These are phyloP conservation scores for Brachyptera risi DNA, from an alignment of 2,888 invertebrate genomes.

Conservation along the genomic window DNA sequence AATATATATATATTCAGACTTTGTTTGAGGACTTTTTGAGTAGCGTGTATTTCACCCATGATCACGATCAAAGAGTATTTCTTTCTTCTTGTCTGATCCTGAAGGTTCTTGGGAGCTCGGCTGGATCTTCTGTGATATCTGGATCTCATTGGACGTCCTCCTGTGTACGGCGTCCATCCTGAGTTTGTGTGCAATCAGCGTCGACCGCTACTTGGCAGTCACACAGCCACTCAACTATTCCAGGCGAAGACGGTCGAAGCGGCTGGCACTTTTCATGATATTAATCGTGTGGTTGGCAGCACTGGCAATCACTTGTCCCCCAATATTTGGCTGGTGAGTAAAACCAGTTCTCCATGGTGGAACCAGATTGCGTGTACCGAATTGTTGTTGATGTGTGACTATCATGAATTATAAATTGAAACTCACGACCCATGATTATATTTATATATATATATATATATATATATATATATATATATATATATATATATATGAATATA, in stretches of 20 bases:
- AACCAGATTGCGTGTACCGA: neutral
- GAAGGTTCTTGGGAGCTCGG: slow-evolving; percentile 89
- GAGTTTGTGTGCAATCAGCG: slow-evolving; percentile 87
- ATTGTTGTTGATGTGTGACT: neutral
- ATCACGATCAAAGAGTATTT: too few relatives aligned
- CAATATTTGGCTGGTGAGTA: slow-evolving; percentile 84
- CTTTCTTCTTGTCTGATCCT: too few relatives aligned
- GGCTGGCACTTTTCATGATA: slow-evolving; percentile 81
- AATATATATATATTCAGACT: too few relatives aligned
- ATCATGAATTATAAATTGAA: neutral
- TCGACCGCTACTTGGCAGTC: slow-evolving; percentile 89
- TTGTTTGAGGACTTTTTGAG: too few relatives aligned
- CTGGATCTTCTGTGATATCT: slow-evolving; percentile 80
- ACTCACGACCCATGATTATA: too few relatives aligned
- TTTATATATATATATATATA: too few relatives aligned
- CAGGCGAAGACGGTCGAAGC: slow-evolving; percentile 77
- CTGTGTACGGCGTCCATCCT: slow-evolving; percentile 92
- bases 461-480: too few relatives aligned
- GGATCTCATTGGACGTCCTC: slow-evolving; percentile 91
- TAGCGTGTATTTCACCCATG: too few relatives aligned
- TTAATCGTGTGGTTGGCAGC: slow-evolving; percentile 87
- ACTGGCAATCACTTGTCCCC: slow-evolving; percentile 88
- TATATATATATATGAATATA: too few relatives aligned
- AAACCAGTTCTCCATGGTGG: too few relatives aligned
- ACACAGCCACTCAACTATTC: slow-evolving; percentile 91